Conservation (phyloP, 2,113 vertebrate species). For the Myanophis thanlyinensis region DNA sequence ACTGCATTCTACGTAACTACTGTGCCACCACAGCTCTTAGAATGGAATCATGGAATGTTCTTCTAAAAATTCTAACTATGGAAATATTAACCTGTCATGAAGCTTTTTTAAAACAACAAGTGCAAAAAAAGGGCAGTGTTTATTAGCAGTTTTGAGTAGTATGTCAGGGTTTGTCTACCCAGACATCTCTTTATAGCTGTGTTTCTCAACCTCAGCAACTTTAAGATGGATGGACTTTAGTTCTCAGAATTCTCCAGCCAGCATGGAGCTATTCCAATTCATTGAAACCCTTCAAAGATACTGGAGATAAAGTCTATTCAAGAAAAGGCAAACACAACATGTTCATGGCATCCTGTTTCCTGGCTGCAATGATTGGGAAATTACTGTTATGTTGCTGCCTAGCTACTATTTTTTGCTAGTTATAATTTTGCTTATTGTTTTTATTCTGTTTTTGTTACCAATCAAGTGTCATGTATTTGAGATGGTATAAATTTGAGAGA, state of each 20-base stretch:
- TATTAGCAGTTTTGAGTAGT: background rate
- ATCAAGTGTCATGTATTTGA: background rate
- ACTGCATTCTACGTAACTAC: background rate
- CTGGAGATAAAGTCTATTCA: background rate
- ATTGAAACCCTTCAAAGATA: background rate
- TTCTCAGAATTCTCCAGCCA: background rate
- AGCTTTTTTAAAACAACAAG: background rate
- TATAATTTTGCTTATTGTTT: background rate
- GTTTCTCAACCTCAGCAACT: background rate
- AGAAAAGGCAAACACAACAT: background rate
- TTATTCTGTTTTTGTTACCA: background rate
- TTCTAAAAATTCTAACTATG: background rate
- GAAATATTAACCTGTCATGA: background rate
- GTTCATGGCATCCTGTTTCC: background rate
- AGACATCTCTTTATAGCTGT: background rate
- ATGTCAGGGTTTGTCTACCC: background rate
- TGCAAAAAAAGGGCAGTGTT: background rate
- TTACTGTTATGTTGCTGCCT: background rate
- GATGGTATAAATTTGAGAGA: background rate
- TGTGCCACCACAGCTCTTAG: background rate
- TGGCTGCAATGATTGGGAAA: background rate
- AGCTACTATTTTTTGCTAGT: background rate
- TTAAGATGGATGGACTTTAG: background rate
- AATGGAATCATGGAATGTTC: background rate
- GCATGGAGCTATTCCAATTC: background rate